Evolutionary conservation across 2,113 vertebrate genomes (phyloP).

Genomic region (Paramormyrops kingsleyae): DNA sequence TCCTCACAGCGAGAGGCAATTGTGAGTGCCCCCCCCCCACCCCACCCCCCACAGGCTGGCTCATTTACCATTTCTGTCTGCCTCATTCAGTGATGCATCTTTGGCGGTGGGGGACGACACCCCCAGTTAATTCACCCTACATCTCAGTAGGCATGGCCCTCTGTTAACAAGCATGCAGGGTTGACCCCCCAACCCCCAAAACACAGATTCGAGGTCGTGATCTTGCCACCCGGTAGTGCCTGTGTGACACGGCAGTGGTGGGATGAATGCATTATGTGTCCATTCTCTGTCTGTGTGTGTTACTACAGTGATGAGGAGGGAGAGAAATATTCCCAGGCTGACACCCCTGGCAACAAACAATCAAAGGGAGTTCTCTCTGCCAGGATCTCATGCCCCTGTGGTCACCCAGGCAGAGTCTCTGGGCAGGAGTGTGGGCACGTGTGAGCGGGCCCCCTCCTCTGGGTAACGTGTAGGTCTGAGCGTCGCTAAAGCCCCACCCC

Average conservation of each 20-base stretch:
- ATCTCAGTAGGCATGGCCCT: not conserved
- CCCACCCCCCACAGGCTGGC: not conserved
- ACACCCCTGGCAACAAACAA: constrained; percentile 34
- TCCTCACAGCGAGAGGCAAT: constrained; percentile 3
- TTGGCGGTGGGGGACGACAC: not conserved
- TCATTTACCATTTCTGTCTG: not conserved
- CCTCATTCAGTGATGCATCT: not conserved
- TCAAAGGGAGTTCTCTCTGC: constrained; percentile 25
- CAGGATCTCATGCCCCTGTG: constrained; percentile 14
- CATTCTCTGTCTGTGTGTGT: constrained; percentile 56
- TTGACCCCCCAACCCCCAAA: not conserved
- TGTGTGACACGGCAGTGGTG: not conserved
- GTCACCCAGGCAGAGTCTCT: not conserved
- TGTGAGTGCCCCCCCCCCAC: not conserved
- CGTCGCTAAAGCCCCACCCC: not conserved
- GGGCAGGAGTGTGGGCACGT: not conserved
- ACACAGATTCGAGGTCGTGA: not conserved
- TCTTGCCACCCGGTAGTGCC: not conserved
- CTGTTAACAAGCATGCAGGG: not conserved
- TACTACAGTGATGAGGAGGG: constrained; percentile 46
- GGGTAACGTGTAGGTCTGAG: not conserved
- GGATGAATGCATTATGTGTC: constrained; percentile 63
- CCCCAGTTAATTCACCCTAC: not conserved
- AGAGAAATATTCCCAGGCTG: constrained; percentile 46
- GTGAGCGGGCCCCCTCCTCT: not conserved